Base-by-base conservation (phyloP, 2,888 invertebrate genomes). In the Miltochrista miniata region DNA sequence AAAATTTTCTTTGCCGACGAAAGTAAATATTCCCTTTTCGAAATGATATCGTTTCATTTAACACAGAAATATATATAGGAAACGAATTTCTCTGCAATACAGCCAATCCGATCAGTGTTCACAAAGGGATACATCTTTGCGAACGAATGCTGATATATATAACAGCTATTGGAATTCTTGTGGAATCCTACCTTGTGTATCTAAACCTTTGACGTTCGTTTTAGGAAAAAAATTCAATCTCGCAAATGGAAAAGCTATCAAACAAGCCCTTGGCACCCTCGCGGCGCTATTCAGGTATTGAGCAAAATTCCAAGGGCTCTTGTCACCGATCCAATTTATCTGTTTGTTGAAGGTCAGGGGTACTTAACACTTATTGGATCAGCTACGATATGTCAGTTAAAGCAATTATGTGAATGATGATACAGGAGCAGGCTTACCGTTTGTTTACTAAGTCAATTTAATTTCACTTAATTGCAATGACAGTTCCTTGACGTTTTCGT, bases 221-320 rank as follows among this genome's bases (percentile, higher is more conserved):
- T 38, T 38, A 10, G n/a, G 7, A 33, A 38, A 38, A 10, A 39
- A 33, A 11, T 15, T 31, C 33, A 46, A 38, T 18, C 18, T 46
- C 8, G 18, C 12, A 38, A 46, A 44, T 44, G 43, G 35, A 44
- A 35, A 44, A 12, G 15, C 18, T 43, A 31, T 41, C 31, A n/a
- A n/a, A 5, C 9, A 15, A 42, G 9, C 18, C 31, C 33, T 29
- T 29, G 33, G 12, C 42, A 12, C 15, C 14, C 8, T 31, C 7
- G 31, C 31, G 31, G 5, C 42, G 14, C 15, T 9, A 12, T n/a
- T 31, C 42, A 18, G 33, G 31, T n/a, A 34, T 33, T 13, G 15
- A 15, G 9, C 15, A 42, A 15, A 34, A 33, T 7, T 18, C 12
- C n/a, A 15, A 18, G 33, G 18, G 42, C 18, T 5, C 18, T 24